These are phyloP conservation scores for Contarinia nasturtii DNA, from an alignment of 1,140 invertebrate genomes.

Conservation along the genomic window DNA sequence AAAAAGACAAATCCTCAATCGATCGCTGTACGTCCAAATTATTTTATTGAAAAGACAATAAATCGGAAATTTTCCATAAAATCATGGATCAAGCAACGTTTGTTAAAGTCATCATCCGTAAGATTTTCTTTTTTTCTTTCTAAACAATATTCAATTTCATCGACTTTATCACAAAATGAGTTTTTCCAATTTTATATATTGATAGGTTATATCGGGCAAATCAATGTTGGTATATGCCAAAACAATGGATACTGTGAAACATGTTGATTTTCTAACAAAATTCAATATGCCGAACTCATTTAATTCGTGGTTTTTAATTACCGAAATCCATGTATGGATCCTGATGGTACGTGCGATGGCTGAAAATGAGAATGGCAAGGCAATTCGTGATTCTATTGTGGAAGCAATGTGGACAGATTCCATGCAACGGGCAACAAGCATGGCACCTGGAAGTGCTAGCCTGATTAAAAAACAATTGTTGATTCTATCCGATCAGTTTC, in stretches of 20 bases:
- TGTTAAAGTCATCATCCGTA: too few relatives aligned
- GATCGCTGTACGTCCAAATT: too few relatives aligned
- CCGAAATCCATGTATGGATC: constrained; percentile 74
- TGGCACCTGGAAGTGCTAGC: too few relatives aligned
- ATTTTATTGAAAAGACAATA: too few relatives aligned
- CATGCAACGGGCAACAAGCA: constrained; percentile 33
- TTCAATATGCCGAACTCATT: constrained; percentile 59
- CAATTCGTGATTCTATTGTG: constrained; percentile 50
- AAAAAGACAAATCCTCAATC: too few relatives aligned
- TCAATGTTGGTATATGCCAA: constrained; percentile 30
- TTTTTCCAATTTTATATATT: too few relatives aligned
- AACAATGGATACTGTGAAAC: constrained; percentile 38
- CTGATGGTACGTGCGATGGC: constrained; percentile 54
- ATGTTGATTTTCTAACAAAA: constrained; percentile 38
- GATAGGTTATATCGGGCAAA: too few relatives aligned
- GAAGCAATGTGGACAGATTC: constrained; percentile 67
- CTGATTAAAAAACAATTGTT: constrained; percentile 33
- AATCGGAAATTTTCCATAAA: too few relatives aligned
- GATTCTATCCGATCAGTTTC: constrained; percentile 53
- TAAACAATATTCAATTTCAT: too few relatives aligned
- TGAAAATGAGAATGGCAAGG: constrained; percentile 45
- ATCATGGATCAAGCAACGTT: too few relatives aligned
- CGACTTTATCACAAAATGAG: too few relatives aligned
- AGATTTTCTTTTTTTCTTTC: too few relatives aligned
- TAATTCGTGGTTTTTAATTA: constrained; percentile 64